Conservation (phyloP, 2,888 invertebrate genomes). For the Nephrotoma appendiculata region DNA sequence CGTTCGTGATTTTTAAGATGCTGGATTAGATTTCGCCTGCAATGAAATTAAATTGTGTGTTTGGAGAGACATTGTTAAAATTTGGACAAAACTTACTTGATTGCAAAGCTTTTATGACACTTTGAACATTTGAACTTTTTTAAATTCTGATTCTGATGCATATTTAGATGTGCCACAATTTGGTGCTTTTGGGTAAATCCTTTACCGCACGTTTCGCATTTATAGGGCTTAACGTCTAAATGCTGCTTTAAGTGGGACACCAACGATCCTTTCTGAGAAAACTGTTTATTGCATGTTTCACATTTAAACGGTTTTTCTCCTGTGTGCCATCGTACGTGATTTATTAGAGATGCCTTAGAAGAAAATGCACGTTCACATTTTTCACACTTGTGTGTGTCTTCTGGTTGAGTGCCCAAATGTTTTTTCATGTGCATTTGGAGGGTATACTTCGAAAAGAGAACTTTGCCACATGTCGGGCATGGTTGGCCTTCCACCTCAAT, state of each 20-base stretch:
- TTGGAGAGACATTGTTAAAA: neutral
- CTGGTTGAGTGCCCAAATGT: slow-evolving; percentile 26
- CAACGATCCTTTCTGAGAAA: slow-evolving; percentile 12
- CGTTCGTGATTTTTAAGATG: slow-evolving; percentile 17
- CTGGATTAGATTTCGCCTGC: slow-evolving; percentile 16
- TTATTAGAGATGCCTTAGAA: slow-evolving; percentile 10
- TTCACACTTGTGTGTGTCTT: slow-evolving; percentile 22
- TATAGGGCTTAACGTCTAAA: slow-evolving; percentile 11
- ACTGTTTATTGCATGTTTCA: slow-evolving; percentile 11
- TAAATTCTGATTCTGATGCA: slow-evolving; percentile 9
- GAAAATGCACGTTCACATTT: slow-evolving; percentile 11
- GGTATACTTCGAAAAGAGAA: slow-evolving; percentile 18
- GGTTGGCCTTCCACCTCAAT: neutral
- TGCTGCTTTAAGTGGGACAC: slow-evolving; percentile 12
- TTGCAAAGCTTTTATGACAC: slow-evolving; percentile 23
- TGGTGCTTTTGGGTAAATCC: slow-evolving; percentile 30
- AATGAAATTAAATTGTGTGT: slow-evolving; percentile 6
- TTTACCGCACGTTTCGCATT: slow-evolving; percentile 11
- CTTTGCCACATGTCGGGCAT: slow-evolving; percentile 20
- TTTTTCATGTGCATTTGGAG: slow-evolving; percentile 21
- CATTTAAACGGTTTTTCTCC: slow-evolving; percentile 14
- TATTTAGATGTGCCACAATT: slow-evolving; percentile 10
- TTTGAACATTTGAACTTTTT: slow-evolving; percentile 20
- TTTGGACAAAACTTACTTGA: slow-evolving; percentile 17
- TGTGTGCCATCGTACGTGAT: slow-evolving; percentile 11